Base-by-base conservation (phyloP, 2,113 vertebrate genomes). In the Procavia capensis region DNA sequence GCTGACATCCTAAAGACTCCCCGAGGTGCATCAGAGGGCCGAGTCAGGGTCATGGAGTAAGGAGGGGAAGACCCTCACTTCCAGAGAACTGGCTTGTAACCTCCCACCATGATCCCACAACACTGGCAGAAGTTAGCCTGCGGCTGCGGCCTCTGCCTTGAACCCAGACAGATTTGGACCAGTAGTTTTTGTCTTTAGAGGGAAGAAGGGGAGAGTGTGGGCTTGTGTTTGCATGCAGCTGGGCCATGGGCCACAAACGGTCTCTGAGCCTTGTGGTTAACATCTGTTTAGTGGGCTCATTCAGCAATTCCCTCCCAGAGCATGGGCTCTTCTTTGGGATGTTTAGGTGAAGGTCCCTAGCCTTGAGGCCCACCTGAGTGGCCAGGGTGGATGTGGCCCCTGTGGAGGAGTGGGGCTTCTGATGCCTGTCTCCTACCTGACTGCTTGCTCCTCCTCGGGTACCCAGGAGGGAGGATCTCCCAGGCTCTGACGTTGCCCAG, bases 31-130 rank as follows among this genome's bases (percentile, higher is more conserved):
- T 7, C 3, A 0, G 22, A 4, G 20, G 47, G 27, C 39, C 8
- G 2, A 20, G 50, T 72, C 36, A 34, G 59, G 0, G 31, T 24
- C 63, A 75, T 11, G 2, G 29, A 43, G 11, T 4, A 0, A 17
- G 14, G 50, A 16, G 34, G 29, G 4, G 13, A 13, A 36, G 72
- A 24, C 1, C 5, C 61, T 2, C 5, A 29, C 43, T 6, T 72
- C 68, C 8, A 20, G 2, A 0, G 1, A 9, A 6, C 2, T 14
- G 4, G 57, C 64, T 25, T 17, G 1, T 3, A 1, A 31, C 13
- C 10, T 50, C 4, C 39, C 2, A 0, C 10, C 1, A 0, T 1
- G 41, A 24, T 75, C 29, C 7, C 72, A 17, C 1, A n/a, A 25
- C 13, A 1, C 36, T 0, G 6, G 41, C 84, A 59, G 81, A 79